Evolutionary conservation across 2,888 invertebrate genomes (phyloP).

Genomic region (Drosophila kambysellisi): DNA sequence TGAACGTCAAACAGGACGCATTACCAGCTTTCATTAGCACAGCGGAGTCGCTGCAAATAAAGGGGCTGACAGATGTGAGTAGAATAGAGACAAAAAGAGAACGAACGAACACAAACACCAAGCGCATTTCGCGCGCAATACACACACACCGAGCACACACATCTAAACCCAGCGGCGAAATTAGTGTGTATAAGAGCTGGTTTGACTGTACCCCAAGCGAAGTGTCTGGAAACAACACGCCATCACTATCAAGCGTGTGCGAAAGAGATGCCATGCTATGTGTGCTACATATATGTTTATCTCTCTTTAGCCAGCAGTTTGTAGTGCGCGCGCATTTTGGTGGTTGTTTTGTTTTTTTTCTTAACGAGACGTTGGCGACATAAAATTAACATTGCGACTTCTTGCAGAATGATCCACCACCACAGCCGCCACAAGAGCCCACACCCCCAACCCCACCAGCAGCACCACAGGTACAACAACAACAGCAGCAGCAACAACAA

Average conservation of each 20-base stretch:
- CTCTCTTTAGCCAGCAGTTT: constrained; percentile 29
- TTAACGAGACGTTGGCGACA: constrained; percentile 3
- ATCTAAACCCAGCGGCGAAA: constrained; percentile 15
- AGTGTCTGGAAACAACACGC: constrained; percentile 50
- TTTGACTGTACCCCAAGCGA: constrained; percentile 73
- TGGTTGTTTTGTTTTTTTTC: constrained; percentile 68
- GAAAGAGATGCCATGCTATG: constrained; percentile 24
- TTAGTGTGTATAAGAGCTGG: constrained; percentile 67
- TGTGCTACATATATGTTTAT: constrained; percentile 25
- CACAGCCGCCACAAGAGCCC: constrained; percentile 88
- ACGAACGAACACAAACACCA: constrained; percentile 34
- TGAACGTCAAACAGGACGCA: constrained; percentile 90
- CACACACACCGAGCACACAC: constrained; percentile 14
- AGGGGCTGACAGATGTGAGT: constrained; percentile 89
- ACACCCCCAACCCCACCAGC: constrained; percentile 87
- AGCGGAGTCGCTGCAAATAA: constrained; percentile 90
- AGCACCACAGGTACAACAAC: constrained; percentile 81
- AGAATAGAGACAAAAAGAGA: constrained; percentile 62
- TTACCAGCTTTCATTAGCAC: constrained; percentile 90
- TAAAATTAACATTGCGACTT: constrained; percentile 10
- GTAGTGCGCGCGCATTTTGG: constrained; percentile 31
- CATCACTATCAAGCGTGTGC: constrained; percentile 13
- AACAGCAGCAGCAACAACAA: constrained; percentile 85
- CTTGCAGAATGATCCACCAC: constrained; percentile 88
- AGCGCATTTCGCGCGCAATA: constrained; percentile 55